Percentiles rank a stretch among this genome's conserved stretches.
phyloP scores from a whole-genome alignment of 2,797 vertebrate species.

The Calcarius lapponicus region DNA sequence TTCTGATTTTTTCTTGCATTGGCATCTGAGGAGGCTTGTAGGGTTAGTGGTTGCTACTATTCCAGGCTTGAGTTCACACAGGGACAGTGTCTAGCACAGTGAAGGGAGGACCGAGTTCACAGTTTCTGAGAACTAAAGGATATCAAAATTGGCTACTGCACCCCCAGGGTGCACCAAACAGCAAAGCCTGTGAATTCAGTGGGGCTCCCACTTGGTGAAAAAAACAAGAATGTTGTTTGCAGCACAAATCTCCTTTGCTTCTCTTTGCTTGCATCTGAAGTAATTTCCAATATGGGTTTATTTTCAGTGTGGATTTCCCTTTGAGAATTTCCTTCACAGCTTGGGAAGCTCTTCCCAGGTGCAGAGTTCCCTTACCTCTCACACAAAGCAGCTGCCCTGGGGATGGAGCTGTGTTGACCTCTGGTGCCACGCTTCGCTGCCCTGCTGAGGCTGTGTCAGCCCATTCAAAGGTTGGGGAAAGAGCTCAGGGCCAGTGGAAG shows the following conservation, averaged over 20 bases:
- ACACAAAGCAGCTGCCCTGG: background rate
- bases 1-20: background rate
- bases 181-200: background rate
- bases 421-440: rapidly evolving
- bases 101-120: background rate
- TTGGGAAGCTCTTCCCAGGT: background rate
- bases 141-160: background rate
- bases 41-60: background rate
- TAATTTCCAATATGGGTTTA: background rate
- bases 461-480: background rate
- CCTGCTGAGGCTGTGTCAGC: background rate
- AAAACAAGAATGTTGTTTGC: background rate
- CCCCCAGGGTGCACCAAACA: background rate
- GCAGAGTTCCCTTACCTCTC: background rate
- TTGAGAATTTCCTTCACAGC: background rate
- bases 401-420: background rate
- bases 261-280: background rate
- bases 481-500: background rate
- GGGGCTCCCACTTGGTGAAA: background rate
- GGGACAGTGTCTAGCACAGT: no score
- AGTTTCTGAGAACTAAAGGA: background rate
- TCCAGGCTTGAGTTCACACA: background rate
- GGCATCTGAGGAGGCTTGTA: background rate
- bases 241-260: background rate
- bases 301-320: background rate